Base-by-base conservation (phyloP, 2,797 vertebrate species). In the Brachyrhaphis roseni region DNA sequence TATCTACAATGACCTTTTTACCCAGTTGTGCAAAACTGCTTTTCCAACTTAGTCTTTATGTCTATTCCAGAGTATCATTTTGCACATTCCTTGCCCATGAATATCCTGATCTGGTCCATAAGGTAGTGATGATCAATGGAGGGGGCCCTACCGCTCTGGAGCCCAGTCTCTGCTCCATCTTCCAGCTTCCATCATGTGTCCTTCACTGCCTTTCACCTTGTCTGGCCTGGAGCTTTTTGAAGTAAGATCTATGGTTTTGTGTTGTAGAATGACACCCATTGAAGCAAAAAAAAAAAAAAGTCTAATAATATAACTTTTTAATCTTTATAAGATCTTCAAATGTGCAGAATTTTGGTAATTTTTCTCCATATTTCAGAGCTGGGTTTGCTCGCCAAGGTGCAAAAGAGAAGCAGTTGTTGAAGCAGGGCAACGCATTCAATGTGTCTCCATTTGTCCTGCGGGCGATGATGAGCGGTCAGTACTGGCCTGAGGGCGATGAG, bases 381-480 rank as follows among this genome's bases (percentile, higher is more conserved):
- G 98, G 98, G 84, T 99, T 99, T 51, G 98, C 98, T 36, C 97
- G 95, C 79, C 98, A 99, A 88, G 98, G 98, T 51, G 95, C 98
- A 93, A 99, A 98, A 93, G 98, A 99, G 91, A 99, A 99, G 94
- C 98, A 99, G 94, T 94, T 99, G 87, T 89, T 99, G 89, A 97
- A 96, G 90, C 98, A 99, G 78, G 97, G 98, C 75, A 98, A 98
- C 0, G 98, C 98, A 20, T 99, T 99, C 94, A 99, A 98, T 0
- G 98, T 99, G 72, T 97, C 98, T 0, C 98, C 98, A 1, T 99
- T 99, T 0, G 98, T 99, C 66, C 94, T 99, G 84, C 93, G 98
- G 13, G 98, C 98, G 91, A 99, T 97, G 96, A 99, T 99, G 98
- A 98, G 98, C 0, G 98, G 98, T 1, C 98, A 99, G 94, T 99